A percentile compares a stretch with the other conserved stretches of the same genome.
Evolutionary conservation across 2,113 vertebrate species (phyloP).

Genomic region (Leucoraja erinaceus): DNA sequence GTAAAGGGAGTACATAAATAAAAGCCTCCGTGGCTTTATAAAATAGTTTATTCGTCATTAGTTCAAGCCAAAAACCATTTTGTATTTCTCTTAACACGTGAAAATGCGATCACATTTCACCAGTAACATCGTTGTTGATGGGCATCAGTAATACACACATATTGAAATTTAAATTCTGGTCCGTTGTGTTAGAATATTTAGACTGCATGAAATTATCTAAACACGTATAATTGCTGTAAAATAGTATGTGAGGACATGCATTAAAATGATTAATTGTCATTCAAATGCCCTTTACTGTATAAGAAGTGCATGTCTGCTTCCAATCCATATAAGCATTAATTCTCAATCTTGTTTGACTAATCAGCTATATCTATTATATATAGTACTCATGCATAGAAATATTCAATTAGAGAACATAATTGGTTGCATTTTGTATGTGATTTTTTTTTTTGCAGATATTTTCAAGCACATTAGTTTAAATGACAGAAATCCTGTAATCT

Average conservation of each 20-base stretch:
- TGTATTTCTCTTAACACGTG: not conserved
- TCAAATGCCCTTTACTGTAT: not conserved
- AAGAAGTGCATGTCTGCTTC: not conserved
- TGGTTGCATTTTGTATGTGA: not conserved
- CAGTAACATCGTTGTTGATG: not conserved
- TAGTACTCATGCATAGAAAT: not conserved
- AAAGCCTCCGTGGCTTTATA: not conserved
- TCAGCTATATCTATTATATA: slow-evolving; percentile 24
- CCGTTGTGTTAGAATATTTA: slow-evolving; percentile 7
- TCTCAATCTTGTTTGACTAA: slow-evolving; percentile 8
- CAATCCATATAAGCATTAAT: not conserved
- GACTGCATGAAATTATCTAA: slow-evolving; percentile 19
- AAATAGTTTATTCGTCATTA: not conserved
- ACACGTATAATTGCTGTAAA: slow-evolving; percentile 17
- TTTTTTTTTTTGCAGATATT: not conserved
- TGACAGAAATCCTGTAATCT: not conserved
- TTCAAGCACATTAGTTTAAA: not conserved
- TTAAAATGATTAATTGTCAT: slow-evolving; percentile 35
- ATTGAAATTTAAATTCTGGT: not conserved
- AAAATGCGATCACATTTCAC: not conserved
- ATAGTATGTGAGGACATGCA: not conserved
- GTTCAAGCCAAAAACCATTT: not conserved
- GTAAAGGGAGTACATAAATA: not conserved
- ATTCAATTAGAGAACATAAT: not conserved
- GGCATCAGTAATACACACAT: not conserved